Evolutionary conservation across 2,888 invertebrate genomes (phyloP).

Genomic region (Thymelicus acteon): DNA sequence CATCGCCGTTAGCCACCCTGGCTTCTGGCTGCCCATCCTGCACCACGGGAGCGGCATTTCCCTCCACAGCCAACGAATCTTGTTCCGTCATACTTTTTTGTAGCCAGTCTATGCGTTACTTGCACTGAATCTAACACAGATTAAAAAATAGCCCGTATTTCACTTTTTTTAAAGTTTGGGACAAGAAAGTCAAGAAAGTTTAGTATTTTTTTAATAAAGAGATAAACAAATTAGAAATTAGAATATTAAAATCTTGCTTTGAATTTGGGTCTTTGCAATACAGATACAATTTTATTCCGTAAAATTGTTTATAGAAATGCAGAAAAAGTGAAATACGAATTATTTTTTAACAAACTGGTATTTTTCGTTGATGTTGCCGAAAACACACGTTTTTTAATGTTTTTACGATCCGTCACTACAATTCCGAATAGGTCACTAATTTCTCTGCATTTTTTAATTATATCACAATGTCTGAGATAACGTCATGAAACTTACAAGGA

Average conservation of each 20-base stretch:
- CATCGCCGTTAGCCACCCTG: conserved; percentile 40
- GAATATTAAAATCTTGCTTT: no score
- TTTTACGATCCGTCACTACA: background rate
- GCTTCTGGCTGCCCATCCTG: conserved; percentile 44
- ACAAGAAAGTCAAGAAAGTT: no score
- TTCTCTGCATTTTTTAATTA: background rate
- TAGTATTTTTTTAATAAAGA: background rate
- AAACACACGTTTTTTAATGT: background rate
- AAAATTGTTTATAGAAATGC: no score
- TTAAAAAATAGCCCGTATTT: conserved; percentile 14
- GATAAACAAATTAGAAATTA: background rate
- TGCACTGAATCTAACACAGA: conserved; percentile 13
- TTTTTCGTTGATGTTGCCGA: background rate
- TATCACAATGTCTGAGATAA: background rate
- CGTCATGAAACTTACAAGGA: conserved; percentile 54
- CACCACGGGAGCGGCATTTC: conserved; percentile 43
- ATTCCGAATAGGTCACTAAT: background rate
- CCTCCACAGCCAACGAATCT: conserved; percentile 65
- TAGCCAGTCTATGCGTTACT: conserved; percentile 37
- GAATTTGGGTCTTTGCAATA: no score
- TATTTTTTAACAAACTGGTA: background rate
- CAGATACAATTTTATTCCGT: no score
- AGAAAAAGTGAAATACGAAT: background rate
- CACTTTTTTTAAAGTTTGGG: background rate
- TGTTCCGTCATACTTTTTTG: conserved; percentile 60